A percentile compares a stretch with the other conserved stretches of the same genome.
Conservation (phyloP, 1,140 invertebrate genomes). For the Drosophila sp. region DNA sequence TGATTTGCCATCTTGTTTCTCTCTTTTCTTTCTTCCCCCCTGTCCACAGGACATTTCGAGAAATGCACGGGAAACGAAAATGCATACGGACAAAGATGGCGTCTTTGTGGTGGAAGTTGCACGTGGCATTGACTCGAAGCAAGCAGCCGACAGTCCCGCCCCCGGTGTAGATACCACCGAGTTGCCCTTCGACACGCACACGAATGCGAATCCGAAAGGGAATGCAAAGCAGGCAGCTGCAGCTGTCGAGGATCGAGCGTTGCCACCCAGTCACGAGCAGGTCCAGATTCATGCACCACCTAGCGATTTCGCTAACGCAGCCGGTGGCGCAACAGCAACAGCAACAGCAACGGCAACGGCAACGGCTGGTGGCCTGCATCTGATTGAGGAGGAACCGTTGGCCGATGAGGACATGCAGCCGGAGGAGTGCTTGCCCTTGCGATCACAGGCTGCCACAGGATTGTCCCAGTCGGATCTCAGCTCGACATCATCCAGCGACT, state of each 20-base stretch:
- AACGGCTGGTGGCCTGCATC: slow-evolving; percentile 85
- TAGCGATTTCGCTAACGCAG: slow-evolving; percentile 50
- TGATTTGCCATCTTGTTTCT: slow-evolving; percentile 18
- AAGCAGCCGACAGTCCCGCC: slow-evolving; percentile 69
- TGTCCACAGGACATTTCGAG: slow-evolving; percentile 87
- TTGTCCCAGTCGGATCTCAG: slow-evolving; percentile 91
- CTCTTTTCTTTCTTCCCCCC: background rate
- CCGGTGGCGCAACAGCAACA: slow-evolving; percentile 5
- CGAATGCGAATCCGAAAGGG: no score
- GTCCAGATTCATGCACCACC: slow-evolving; percentile 83
- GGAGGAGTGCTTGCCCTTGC: slow-evolving; percentile 70
- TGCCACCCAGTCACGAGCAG: slow-evolving; percentile 72
- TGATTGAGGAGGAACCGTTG: slow-evolving; percentile 68
- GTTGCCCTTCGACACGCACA: slow-evolving; percentile 67
- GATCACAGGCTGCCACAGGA: slow-evolving; percentile 86
- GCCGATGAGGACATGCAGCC: background rate
- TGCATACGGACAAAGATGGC: slow-evolving; percentile 89
- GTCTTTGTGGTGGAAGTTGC: slow-evolving; percentile 91
- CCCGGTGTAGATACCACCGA: slow-evolving; percentile 58
- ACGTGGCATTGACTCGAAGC: slow-evolving; percentile 77
- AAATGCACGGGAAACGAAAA: slow-evolving; percentile 88
- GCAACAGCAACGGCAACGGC: slow-evolving; percentile 59
- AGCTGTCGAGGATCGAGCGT: slow-evolving; percentile 53
- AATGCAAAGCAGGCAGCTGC: slow-evolving; percentile 40
- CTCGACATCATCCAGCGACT: slow-evolving; percentile 88